These are phyloP conservation scores for Drosophila elegans DNA, from an alignment of 1,140 invertebrate species.

Conservation along the genomic window DNA sequence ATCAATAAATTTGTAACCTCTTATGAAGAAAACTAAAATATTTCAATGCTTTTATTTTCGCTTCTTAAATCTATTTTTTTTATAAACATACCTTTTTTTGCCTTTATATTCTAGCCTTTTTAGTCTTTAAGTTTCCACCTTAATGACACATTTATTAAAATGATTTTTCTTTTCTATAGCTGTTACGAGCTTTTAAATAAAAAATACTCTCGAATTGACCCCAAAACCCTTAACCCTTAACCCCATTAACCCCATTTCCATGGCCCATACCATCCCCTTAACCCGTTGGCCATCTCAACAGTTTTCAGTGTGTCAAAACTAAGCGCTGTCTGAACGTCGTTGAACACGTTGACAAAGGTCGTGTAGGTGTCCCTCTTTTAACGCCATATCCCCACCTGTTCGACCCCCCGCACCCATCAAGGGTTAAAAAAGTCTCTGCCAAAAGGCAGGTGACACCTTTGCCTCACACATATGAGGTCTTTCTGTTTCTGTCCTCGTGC, in stretches of 20 bases:
- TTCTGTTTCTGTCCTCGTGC: conserved; percentile 14
- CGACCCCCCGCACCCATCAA: conserved; percentile 45
- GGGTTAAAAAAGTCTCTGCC: conserved; percentile 39
- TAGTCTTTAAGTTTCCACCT: conserved; percentile 1
- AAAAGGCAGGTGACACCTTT: conserved; percentile 75
- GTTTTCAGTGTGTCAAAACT: conserved; percentile 49
- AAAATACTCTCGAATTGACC: conserved; percentile 16
- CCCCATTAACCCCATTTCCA: conserved; percentile 24
- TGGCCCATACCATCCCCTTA: conserved; percentile 2
- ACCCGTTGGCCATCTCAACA: conserved; percentile 36
- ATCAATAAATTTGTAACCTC: background rate
- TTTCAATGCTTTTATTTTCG: too few relatives aligned
- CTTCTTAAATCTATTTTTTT: too few relatives aligned
- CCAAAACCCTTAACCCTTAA: conserved; percentile 20
- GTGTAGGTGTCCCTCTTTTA: conserved; percentile 53
- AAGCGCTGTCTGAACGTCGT: conserved; percentile 46
- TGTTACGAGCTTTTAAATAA: conserved; percentile 13
- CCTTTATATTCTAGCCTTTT: background rate
- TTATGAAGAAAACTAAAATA: background rate
- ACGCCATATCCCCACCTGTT: conserved; percentile 1
- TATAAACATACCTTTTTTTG: too few relatives aligned
- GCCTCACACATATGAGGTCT: conserved; percentile 31
- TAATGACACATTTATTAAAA: conserved; percentile 39
- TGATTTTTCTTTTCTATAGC: conserved; percentile 25
- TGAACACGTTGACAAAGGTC: conserved; percentile 77